Evolutionary conservation across 2,797 vertebrate genomes (phyloP).

Genomic region (Oceanodroma leucorhoa): DNA sequence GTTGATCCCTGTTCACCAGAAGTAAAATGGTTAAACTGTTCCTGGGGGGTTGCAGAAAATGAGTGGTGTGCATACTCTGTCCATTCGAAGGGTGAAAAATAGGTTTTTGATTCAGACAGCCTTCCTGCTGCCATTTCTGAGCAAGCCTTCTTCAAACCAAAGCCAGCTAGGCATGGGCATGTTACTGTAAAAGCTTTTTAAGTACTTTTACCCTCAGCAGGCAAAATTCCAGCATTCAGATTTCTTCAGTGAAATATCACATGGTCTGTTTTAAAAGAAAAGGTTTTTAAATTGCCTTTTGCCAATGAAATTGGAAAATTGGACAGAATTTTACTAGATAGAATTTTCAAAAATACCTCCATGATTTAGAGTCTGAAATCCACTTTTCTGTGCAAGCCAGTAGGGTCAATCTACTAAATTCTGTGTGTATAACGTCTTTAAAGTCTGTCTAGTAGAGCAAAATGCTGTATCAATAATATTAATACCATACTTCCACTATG

Average conservation of each 20-base stretch:
- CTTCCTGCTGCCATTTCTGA: neutral
- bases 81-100: neutral
- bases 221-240: neutral
- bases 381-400: neutral
- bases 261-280: neutral
- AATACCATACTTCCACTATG: neutral
- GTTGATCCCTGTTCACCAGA: neutral
- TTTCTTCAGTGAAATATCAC: neutral
- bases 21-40: neutral
- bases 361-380: neutral
- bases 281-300: neutral
- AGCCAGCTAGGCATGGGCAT: neutral
- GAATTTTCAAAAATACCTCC: neutral
- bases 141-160: neutral
- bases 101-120: neutral
- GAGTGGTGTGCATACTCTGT: neutral
- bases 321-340: neutral
- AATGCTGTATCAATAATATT: neutral
- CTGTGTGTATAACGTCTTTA: neutral
- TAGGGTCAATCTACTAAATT: neutral
- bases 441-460: neutral
- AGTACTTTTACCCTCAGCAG: neutral
- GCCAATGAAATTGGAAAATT: neutral
- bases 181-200: neutral
- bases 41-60: neutral